A percentile compares a stretch with the other conserved stretches of the same genome.
Evolutionary conservation across 1,140 invertebrate species (phyloP).

Genomic region (Diorhabda carinulata): DNA sequence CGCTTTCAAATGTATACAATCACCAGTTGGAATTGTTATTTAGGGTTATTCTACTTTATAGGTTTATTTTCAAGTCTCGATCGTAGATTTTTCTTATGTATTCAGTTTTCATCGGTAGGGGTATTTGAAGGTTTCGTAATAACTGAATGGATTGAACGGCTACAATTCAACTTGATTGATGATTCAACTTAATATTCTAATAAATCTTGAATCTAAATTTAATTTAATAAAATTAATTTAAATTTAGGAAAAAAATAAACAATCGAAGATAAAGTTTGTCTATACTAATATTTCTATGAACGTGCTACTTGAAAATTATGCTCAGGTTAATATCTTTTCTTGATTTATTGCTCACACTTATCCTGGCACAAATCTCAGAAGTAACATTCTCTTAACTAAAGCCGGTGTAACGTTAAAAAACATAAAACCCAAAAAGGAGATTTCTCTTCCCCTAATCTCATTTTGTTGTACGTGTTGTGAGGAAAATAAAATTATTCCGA

Average conservation of each 20-base stretch:
- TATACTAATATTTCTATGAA: too few relatives aligned
- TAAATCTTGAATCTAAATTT: too few relatives aligned
- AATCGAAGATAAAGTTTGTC: too few relatives aligned
- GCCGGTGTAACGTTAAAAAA: conserved; percentile 10
- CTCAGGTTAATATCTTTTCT: not conserved
- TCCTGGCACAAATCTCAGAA: conserved; percentile 5
- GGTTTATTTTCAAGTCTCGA: not conserved
- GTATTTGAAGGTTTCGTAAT: too few relatives aligned
- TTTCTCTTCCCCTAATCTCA: conserved; percentile 14
- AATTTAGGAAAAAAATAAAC: too few relatives aligned
- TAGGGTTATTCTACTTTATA: not conserved
- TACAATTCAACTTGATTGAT: too few relatives aligned
- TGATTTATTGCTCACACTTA: conserved; percentile 11
- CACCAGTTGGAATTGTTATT: not conserved
- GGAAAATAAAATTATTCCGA: conserved; percentile 33
- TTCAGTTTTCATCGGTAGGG: too few relatives aligned
- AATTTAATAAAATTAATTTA: too few relatives aligned
- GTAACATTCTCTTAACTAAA: conserved; percentile 11
- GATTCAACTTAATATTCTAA: too few relatives aligned
- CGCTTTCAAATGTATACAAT: conserved; percentile 13
- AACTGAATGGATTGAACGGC: too few relatives aligned
- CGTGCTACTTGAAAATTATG: not conserved
- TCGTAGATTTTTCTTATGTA: not conserved
- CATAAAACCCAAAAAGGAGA: conserved; percentile 18
- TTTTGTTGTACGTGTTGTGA: conserved; percentile 22